These are phyloP conservation scores for Alloscopus bannaensis DNA, from an alignment of 2,888 invertebrate genomes.

Conservation along the genomic window DNA sequence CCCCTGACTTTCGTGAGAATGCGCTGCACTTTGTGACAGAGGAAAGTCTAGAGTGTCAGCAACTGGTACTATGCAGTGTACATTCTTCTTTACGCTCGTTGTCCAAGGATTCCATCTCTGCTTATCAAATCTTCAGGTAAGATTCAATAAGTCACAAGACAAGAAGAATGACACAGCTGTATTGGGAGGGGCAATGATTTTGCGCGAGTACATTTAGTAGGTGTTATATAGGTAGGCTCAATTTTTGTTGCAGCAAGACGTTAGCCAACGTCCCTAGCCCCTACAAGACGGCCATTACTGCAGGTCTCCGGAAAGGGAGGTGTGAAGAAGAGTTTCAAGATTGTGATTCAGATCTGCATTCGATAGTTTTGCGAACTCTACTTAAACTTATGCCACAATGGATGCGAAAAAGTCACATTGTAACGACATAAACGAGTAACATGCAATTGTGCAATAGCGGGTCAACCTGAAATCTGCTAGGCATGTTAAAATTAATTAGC, in stretches of 20 bases:
- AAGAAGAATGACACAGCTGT: no score
- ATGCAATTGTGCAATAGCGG: no score
- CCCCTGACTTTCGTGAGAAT: slow-evolving; percentile 35
- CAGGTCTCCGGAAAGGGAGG: slow-evolving; percentile 35
- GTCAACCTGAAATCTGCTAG: no score
- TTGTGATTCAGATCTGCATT: slow-evolving; percentile 47
- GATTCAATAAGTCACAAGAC: no score
- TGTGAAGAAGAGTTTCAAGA: slow-evolving; percentile 43
- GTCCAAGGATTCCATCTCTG: slow-evolving; percentile 22
- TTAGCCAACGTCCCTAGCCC: slow-evolving; percentile 42
- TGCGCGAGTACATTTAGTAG: no score
- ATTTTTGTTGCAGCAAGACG: slow-evolving; percentile 46
- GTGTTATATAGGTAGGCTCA: no score
- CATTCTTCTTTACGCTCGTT: slow-evolving; percentile 34
- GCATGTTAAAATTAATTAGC: no score
- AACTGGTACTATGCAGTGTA: slow-evolving; percentile 52
- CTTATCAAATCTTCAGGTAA: slow-evolving; percentile 55
- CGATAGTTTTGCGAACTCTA: slow-evolving; percentile 37
- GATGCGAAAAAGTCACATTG: slow-evolving; percentile 47
- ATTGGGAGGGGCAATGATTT: no score
- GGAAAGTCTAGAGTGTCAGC: slow-evolving; percentile 29
- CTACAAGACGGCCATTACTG: slow-evolving; percentile 44
- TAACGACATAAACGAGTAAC: no score
- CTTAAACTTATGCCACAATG: slow-evolving; percentile 53
- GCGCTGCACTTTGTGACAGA: slow-evolving; percentile 43